A percentile compares a stretch with the other conserved stretches of the same genome.
Evolutionary conservation across 2,113 vertebrate species (phyloP).

Genomic region (Thymallus thymallus): DNA sequence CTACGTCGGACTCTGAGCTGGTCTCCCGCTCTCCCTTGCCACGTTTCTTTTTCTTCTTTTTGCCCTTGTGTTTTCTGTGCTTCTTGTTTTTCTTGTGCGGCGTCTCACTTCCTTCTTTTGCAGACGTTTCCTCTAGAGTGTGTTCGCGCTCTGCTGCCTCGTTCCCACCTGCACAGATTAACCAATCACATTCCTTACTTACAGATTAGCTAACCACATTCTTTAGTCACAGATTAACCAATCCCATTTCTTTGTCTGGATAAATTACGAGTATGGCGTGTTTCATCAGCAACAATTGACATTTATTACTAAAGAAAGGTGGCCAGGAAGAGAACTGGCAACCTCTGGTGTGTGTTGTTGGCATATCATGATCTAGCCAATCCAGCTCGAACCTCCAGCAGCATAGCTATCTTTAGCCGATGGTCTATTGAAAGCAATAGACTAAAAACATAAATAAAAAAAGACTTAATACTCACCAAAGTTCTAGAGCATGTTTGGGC

Average conservation of each 20-base stretch:
- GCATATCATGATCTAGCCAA: too few species aligned
- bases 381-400: too few species aligned
- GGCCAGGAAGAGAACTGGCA: too few species aligned
- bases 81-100: conserved; percentile 93
- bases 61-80: conserved; percentile 97
- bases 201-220: background rate
- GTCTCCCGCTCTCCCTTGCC: conserved; percentile 89
- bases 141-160: conserved; percentile 58
- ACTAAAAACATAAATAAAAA: too few species aligned
- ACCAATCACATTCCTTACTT: background rate
- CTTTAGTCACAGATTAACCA: background rate
- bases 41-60: conserved; percentile 89
- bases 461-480: too few species aligned
- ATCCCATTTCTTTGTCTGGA: background rate
- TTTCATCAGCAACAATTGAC: background rate
- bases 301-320: too few species aligned
- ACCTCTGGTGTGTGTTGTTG: too few species aligned
- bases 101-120: conserved; percentile 75
- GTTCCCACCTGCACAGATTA: conserved; percentile 58
- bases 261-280: too few species aligned
- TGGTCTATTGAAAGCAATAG: too few species aligned
- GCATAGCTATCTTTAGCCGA: too few species aligned
- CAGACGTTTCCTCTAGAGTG: conserved; percentile 70
- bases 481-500: too few species aligned
- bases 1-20: conserved; percentile 78